Conservation (phyloP, 2,797 vertebrate species). For the Toxotes lorentzi region DNA sequence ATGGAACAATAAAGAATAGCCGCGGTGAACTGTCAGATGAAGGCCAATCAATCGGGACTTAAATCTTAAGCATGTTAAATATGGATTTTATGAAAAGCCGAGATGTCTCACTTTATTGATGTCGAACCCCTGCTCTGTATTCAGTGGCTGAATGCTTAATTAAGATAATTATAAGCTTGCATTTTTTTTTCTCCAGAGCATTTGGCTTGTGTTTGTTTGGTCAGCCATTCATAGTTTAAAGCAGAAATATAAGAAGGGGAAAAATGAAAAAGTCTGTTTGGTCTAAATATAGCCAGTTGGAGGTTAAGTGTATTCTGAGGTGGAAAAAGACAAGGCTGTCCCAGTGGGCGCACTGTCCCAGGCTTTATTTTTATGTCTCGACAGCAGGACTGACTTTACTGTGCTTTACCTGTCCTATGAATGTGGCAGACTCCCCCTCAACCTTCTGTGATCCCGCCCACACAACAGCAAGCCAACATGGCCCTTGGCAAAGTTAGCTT, state of each 20-base stretch:
- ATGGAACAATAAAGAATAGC: neutral
- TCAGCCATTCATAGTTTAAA: slow-evolving; percentile 52
- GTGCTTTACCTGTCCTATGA: slow-evolving; percentile 71
- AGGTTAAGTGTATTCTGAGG: slow-evolving; percentile 64
- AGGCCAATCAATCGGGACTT: neutral
- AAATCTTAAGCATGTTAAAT: neutral
- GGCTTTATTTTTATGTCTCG: slow-evolving; percentile 63
- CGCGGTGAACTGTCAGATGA: neutral
- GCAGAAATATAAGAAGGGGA: slow-evolving; percentile 27
- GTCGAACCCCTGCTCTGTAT: neutral
- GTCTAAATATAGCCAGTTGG: slow-evolving; percentile 70
- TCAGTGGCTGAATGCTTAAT: slow-evolving; percentile 4
- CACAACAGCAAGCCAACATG: slow-evolving; percentile 66
- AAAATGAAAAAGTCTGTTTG: slow-evolving; percentile 41
- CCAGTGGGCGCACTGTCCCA: slow-evolving; percentile 51
- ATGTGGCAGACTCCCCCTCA: slow-evolving; percentile 68
- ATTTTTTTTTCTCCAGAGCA: neutral
- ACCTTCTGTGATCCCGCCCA: slow-evolving; percentile 69
- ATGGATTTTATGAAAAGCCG: slow-evolving; percentile 15
- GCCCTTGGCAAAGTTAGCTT: slow-evolving; percentile 71
- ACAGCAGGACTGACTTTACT: slow-evolving; percentile 64
- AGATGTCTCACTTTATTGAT: slow-evolving; percentile 1
- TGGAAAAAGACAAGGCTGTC: slow-evolving; percentile 60
- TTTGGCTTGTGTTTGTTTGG: slow-evolving; percentile 9
- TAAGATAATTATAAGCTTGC: neutral